These are phyloP conservation scores for Tiliqua scincoides DNA, from an alignment of 2,113 vertebrate species.

Conservation along the genomic window DNA sequence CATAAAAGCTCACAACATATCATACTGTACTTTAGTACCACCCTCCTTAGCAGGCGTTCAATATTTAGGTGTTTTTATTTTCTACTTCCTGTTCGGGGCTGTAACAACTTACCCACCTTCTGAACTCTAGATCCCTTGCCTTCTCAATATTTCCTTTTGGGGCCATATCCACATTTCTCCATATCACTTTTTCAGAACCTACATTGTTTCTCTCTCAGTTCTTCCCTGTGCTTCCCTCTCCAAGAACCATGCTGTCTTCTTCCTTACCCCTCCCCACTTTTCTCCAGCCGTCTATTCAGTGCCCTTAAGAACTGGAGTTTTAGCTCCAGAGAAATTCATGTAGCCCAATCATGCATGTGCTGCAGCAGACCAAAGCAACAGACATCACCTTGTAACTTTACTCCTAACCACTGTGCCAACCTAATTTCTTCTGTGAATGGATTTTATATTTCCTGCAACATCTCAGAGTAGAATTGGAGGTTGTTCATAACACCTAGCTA, in stretches of 20 bases:
- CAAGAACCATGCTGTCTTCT: neutral
- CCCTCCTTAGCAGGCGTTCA: conserved; percentile 30
- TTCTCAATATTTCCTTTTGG: neutral
- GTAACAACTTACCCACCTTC: neutral
- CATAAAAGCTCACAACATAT: conserved; percentile 62
- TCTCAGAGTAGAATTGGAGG: neutral
- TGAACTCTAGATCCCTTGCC: neutral
- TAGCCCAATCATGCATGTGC: no score
- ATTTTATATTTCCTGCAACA: rapidly evolving
- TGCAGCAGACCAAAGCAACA: neutral
- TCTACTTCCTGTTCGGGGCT: neutral
- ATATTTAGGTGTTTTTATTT: no score
- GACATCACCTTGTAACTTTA: neutral
- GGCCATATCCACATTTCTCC: neutral
- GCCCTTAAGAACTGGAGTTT: neutral
- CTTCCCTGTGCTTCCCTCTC: neutral
- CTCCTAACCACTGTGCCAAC: neutral
- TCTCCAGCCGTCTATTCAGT: neutral
- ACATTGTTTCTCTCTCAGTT: neutral
- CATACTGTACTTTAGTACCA: conserved; percentile 63
- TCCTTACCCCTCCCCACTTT: neutral
- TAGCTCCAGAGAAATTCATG: neutral
- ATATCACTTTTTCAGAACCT: neutral
- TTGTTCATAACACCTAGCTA: neutral
- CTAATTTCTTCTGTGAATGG: no score